phyloP scores from a whole-genome alignment of 2,888 invertebrate species.

The Homarus gammarus region DNA sequence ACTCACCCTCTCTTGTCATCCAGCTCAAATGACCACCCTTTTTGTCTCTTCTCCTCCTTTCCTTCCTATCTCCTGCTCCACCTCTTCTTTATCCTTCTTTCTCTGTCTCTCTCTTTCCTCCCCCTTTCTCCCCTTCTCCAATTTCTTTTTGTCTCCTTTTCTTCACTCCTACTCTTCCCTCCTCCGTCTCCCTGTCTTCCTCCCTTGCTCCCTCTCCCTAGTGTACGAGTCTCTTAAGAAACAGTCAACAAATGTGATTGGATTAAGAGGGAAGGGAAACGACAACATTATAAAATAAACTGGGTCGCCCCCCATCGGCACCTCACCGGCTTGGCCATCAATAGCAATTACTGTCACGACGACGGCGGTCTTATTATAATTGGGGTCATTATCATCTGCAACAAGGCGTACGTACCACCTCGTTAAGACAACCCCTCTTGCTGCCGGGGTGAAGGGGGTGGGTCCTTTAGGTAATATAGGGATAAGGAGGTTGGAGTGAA shows the following conservation, averaged over 20 bases:
- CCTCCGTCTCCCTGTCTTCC: not conserved
- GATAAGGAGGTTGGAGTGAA: not conserved
- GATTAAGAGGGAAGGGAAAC: not conserved
- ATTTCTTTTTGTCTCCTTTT: not conserved
- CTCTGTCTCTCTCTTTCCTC: not conserved
- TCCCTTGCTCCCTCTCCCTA: not conserved
- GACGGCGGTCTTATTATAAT: conserved; percentile 46
- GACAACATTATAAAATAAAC: conserved; percentile 38
- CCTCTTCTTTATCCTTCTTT: not conserved
- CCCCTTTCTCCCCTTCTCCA: conserved; percentile 3
- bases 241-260: conserved; percentile 11
- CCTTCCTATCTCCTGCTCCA: not conserved
- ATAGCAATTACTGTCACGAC: conserved; percentile 42
- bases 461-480: not conserved
- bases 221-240: not conserved
- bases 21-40: no score
- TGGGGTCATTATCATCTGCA: conserved; percentile 62
- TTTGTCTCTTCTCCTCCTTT: not conserved
- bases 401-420: conserved; percentile 41
- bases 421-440: not conserved
- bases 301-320: conserved; percentile 34
- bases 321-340: conserved; percentile 33
- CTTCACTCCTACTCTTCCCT: not conserved
- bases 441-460: not conserved
- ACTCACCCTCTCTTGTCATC: no score